Conservation (phyloP, 2,888 invertebrate species). For the Baronia brevicornis region DNA sequence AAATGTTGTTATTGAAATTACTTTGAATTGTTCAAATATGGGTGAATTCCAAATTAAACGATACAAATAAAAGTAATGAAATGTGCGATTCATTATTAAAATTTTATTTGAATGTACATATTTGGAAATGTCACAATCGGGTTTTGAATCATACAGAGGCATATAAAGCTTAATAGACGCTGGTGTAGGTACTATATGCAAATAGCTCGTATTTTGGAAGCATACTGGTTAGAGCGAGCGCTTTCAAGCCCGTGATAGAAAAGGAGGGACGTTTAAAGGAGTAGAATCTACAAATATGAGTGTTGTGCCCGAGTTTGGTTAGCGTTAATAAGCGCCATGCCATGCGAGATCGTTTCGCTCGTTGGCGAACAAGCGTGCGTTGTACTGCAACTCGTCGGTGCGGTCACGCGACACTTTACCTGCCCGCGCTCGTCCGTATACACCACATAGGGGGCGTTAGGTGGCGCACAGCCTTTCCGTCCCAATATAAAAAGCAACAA, state of each 20-base stretch:
- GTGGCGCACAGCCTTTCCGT: conserved; percentile 81
- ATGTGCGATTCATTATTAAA: background rate
- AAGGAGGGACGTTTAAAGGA: conserved; percentile 2
- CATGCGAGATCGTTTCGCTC: conserved; percentile 18
- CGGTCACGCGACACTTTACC: conserved; percentile 80
- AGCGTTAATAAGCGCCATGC: conserved; percentile 34
- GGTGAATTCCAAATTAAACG: too few relatives aligned
- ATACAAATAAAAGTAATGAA: too few relatives aligned
- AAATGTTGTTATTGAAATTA: too few relatives aligned
- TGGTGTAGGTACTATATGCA: conserved; percentile 46
- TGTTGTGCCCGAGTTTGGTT: conserved; percentile 1
- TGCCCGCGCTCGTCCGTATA: conserved; percentile 97
- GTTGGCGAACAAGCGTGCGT: conserved; percentile 24
- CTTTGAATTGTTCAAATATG: too few relatives aligned
- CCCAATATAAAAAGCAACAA: conserved; percentile 71
- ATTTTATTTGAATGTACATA: too few relatives aligned
- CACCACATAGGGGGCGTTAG: conserved; percentile 94
- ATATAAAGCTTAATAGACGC: conserved; percentile 18
- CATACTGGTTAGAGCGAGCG: conserved; percentile 24
- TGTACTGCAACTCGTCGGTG: conserved; percentile 22
- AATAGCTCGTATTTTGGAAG: conserved; percentile 18
- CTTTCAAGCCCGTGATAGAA: conserved; percentile 22
- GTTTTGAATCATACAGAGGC: conserved; percentile 16
- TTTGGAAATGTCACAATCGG: too few relatives aligned
- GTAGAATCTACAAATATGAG: conserved; percentile 2